A percentile compares a stretch with the other conserved stretches of the same genome.
phyloP scores from a whole-genome alignment of 2,888 invertebrate genomes.

The Macrophya alboannulata region DNA sequence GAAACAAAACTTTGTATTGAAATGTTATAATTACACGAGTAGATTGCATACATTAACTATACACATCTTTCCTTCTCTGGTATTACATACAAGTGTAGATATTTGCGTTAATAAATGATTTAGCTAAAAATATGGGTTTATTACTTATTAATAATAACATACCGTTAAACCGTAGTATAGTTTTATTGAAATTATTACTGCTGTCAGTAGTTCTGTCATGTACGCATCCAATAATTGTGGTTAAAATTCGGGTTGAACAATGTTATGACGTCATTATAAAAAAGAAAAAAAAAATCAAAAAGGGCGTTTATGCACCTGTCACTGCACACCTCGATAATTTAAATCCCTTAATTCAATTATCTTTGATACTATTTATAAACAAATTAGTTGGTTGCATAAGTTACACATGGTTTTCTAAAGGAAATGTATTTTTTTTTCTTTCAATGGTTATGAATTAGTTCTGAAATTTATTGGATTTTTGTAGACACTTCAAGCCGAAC shows the following conservation, averaged over 20 bases:
- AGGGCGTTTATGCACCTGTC: slow-evolving; percentile 53
- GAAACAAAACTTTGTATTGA: background rate
- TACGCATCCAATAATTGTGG: slow-evolving; percentile 37
- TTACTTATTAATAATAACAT: slow-evolving; percentile 20
- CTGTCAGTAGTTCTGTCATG: slow-evolving; percentile 28
- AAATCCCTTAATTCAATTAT: slow-evolving; percentile 23
- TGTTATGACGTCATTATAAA: slow-evolving; percentile 53
- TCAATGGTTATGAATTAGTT: slow-evolving; percentile 34
- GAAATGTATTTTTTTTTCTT: background rate
- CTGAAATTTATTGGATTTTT: slow-evolving; percentile 45
- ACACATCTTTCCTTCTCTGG: background rate
- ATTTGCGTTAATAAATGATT: background rate
- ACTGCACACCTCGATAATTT: background rate
- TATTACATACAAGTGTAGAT: background rate
- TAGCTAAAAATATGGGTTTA: background rate
- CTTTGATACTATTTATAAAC: slow-evolving; percentile 19
- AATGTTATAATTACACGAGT: background rate
- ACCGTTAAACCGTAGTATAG: slow-evolving; percentile 28
- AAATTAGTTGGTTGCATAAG: background rate
- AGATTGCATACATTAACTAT: background rate
- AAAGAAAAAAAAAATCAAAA: slow-evolving; percentile 14
- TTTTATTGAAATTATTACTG: slow-evolving; percentile 21
- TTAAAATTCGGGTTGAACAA: slow-evolving; percentile 43
- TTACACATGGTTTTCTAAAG: slow-evolving; percentile 25
- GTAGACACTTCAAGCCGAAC: slow-evolving; percentile 13